These are phyloP conservation scores for Mythimna impura DNA, from an alignment of 2,888 invertebrate genomes.

Conservation along the genomic window DNA sequence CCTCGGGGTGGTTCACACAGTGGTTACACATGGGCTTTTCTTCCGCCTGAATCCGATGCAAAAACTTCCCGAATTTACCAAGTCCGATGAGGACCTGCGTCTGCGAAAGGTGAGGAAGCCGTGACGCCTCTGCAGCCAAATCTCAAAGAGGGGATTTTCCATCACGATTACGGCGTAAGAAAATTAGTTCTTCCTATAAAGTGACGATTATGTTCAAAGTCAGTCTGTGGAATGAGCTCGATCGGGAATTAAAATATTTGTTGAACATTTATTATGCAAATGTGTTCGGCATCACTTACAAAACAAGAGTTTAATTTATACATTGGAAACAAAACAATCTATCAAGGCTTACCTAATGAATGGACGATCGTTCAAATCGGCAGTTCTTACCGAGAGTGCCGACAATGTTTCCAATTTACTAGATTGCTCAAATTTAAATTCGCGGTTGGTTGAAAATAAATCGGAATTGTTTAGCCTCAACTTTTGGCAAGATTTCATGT, in stretches of 20 bases:
- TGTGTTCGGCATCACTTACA: neutral
- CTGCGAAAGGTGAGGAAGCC: no score
- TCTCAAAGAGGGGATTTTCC: no score
- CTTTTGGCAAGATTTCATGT: constrained; percentile 54
- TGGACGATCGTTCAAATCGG: constrained; percentile 40
- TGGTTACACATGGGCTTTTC: no score
- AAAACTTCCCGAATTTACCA: no score
- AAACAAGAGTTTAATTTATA: constrained; percentile 12
- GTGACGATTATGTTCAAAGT: no score
- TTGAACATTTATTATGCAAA: neutral
- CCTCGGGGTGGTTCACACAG: no score
- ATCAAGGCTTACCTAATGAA: constrained; percentile 43
- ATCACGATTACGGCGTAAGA: no score
- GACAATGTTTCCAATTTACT: constrained; percentile 68
- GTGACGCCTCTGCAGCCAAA: no score
- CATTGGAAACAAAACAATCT: constrained; percentile 47
- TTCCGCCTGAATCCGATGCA: no score
- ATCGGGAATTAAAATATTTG: neutral
- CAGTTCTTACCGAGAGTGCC: constrained; percentile 49
- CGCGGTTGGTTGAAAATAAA: constrained; percentile 50
- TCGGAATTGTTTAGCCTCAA: constrained; percentile 44
- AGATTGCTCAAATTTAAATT: constrained; percentile 55
- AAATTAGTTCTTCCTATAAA: no score
- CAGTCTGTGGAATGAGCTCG: no score
- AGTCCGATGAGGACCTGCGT: no score